A percentile compares a stretch with the other conserved stretches of the same genome.
Conservation (phyloP, 2,888 invertebrate genomes). For the Chrysolina americana region DNA sequence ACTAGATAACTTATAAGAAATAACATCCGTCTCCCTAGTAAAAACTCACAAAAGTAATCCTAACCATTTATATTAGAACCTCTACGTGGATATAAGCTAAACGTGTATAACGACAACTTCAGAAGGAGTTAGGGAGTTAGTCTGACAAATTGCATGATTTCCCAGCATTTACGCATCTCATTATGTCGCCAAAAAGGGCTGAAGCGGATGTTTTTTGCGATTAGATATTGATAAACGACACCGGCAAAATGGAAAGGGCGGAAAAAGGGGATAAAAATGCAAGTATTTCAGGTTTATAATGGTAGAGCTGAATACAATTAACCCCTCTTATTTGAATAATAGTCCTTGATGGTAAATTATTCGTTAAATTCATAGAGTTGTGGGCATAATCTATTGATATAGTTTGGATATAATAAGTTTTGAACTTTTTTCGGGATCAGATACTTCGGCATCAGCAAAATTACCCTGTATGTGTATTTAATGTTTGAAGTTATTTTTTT, state of each 20-base stretch:
- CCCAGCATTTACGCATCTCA: slow-evolving; percentile 53
- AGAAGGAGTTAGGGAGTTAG: slow-evolving; percentile 59
- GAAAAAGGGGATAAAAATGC: slow-evolving; percentile 35
- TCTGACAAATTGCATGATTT: slow-evolving; percentile 61
- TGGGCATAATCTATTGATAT: background rate
- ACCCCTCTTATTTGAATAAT: slow-evolving; percentile 19
- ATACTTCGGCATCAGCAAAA: too few relatives aligned
- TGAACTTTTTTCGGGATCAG: too few relatives aligned
- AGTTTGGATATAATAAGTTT: background rate
- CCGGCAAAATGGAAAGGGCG: slow-evolving; percentile 28
- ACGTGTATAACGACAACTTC: slow-evolving; percentile 61
- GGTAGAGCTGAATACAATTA: slow-evolving; percentile 20
- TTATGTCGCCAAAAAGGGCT: slow-evolving; percentile 36
- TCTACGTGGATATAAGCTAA: slow-evolving; percentile 35
- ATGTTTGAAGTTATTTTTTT: too few relatives aligned
- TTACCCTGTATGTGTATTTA: too few relatives aligned
- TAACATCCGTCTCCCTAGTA: slow-evolving; percentile 40
- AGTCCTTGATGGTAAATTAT: background rate
- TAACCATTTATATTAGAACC: slow-evolving; percentile 56
- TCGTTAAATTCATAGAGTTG: background rate
- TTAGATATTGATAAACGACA: slow-evolving; percentile 46
- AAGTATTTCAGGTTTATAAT: slow-evolving; percentile 29
- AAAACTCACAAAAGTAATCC: slow-evolving; percentile 58
- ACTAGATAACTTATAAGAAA: slow-evolving; percentile 26
- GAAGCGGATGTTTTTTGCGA: slow-evolving; percentile 35